A percentile compares a stretch with the other conserved stretches of the same genome.
Conservation (phyloP, 2,797 vertebrate species). For the Meriones psammophilus region DNA sequence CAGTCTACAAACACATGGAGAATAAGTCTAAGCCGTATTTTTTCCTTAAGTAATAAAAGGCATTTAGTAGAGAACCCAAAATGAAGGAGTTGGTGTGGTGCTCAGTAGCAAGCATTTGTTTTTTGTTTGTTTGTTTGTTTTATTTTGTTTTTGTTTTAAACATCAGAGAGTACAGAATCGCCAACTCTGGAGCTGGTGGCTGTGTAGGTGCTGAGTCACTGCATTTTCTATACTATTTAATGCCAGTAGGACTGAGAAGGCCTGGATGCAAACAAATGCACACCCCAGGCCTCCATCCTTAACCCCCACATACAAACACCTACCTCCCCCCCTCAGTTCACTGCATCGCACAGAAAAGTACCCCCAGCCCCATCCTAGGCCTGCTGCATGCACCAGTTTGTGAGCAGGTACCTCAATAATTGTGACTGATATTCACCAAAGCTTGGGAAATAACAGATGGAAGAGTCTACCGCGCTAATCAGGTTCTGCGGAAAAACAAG, state of each 20-base stretch:
- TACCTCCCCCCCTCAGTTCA: neutral
- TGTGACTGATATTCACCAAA: constrained; percentile 39
- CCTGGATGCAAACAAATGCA: constrained; percentile 44
- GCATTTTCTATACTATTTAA: constrained; percentile 73
- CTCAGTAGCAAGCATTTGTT: constrained; percentile 28
- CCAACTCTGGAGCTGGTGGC: constrained; percentile 70
- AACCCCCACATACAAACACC: constrained; percentile 21
- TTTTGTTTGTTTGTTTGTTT: neutral
- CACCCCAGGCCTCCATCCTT: constrained; percentile 45
- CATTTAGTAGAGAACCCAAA: constrained; percentile 59
- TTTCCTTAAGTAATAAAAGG: constrained; percentile 20
- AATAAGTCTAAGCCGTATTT: constrained; percentile 41
- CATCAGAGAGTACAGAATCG: constrained; percentile 70
- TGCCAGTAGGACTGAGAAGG: constrained; percentile 26
- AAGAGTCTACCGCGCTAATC: constrained; percentile 7
- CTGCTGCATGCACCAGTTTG: neutral
- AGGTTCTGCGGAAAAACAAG: constrained; percentile 17
- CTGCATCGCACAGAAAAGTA: constrained; percentile 49
- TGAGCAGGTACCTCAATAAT: constrained; percentile 61
- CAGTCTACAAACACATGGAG: constrained; percentile 58
- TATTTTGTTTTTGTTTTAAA: constrained; percentile 53
- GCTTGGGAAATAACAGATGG: constrained; percentile 34
- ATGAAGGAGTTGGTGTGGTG: constrained; percentile 15
- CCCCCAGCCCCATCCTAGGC: neutral
- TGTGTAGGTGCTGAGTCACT: constrained; percentile 80